These are phyloP conservation scores for Umimayanthus chanpuru DNA, from an alignment of 92 coral and sea anemone genomes.

Conservation along the genomic window DNA sequence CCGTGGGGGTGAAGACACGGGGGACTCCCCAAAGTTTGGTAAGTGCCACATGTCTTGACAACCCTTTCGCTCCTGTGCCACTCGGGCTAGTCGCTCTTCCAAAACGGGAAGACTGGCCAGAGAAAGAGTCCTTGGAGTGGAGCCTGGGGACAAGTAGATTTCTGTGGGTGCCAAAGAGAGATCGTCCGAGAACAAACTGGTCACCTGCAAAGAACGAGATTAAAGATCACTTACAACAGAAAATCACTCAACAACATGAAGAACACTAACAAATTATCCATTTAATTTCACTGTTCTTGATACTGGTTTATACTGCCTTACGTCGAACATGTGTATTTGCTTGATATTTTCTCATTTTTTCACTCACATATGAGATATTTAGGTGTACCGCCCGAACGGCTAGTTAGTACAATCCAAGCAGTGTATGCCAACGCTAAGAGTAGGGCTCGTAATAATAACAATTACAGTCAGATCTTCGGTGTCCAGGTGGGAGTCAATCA, in stretches of 20 bases:
- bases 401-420: too few relatives aligned
- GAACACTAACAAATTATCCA: background rate
- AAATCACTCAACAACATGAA: background rate
- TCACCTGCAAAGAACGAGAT: slow-evolving; percentile 48
- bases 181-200: slow-evolving; percentile 78
- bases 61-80: slow-evolving; percentile 48
- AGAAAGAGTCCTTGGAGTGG: slow-evolving; percentile 87
- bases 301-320: too few relatives aligned
- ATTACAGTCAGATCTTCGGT: too few relatives aligned
- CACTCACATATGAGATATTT: too few relatives aligned
- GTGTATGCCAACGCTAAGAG: too few relatives aligned
- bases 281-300: too few relatives aligned
- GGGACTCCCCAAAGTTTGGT: slow-evolving; percentile 93
- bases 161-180: slow-evolving; percentile 98
- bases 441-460: too few relatives aligned
- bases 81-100: slow-evolving; percentile 41
- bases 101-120: slow-evolving; percentile 61
- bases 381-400: too few relatives aligned
- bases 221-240: too few relatives aligned
- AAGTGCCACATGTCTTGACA: slow-evolving; percentile 71
- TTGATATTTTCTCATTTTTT: too few relatives aligned
- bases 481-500: too few relatives aligned
- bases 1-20: slow-evolving; percentile 94
- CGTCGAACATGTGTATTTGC: too few relatives aligned
- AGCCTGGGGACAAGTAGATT: slow-evolving; percentile 79